Base-by-base conservation (phyloP, 2,113 vertebrate genomes). In the Macrotis lagotis region DNA sequence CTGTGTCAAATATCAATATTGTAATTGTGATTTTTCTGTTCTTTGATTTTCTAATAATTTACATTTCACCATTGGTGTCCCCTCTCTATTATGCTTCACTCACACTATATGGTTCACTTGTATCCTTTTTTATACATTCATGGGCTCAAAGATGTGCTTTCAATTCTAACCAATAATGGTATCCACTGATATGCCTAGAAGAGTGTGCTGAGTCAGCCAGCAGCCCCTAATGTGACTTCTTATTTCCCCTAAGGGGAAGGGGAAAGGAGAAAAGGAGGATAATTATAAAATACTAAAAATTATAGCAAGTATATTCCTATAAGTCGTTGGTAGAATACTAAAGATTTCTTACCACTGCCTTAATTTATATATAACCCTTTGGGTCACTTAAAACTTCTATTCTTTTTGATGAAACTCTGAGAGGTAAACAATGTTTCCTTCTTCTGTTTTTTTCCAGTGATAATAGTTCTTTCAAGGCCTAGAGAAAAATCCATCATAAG, bases 401-500 rank as follows among this genome's bases (percentile, higher is more conserved):
- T 31, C 16, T 14, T 3, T 90, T 11, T 8, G 5, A 3, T 11
- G 12, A 11, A 93, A 92, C 93, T 95, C 10, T 93, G 51, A 37
- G 92, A 91, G 25, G 91, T 51, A 59, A 19, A 4, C 11, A 3
- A 50, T 91, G 90, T 7, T 83, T 25, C 12, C 16, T 90, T 4
- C 24, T 55, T 25, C 66, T 92, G 55, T 88, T 95, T 91, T 89
- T 47, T 66, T 55, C 31, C 8, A 94, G 0, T 31, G 22, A 89
- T 14, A 89, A 28, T 22, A 91, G 88, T 8, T 83, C 49, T 93
- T 47, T 50, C 51, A 94, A 94, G 91, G 48, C 37, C n/a, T 89
- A 28, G 16, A 94, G 96, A 37, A 49, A 95, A 31, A 59, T 90
- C 9, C 93, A 11, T 44, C 37, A 89, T 94, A 66, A 88, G 4